A percentile compares a stretch with the other conserved stretches of the same genome.
phyloP scores from a whole-genome alignment of 2,113 vertebrate species.

The Pygoscelis antarcticus region DNA sequence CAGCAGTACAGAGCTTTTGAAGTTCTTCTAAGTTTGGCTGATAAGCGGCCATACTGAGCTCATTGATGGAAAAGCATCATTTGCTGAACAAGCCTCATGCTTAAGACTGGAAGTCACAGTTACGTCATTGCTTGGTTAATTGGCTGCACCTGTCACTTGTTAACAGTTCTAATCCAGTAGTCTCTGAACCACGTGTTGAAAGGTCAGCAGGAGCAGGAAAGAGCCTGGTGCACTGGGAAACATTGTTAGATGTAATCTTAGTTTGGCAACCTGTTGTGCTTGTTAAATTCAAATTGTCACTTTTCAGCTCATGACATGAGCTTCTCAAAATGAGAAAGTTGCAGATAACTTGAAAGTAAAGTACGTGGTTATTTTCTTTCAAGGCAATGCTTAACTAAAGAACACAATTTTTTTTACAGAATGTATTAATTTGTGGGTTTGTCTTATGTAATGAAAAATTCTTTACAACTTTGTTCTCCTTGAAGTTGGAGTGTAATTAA shows the following conservation, averaged over 20 bases:
- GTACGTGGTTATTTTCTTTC: background rate
- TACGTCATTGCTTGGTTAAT: slow-evolving; percentile 75
- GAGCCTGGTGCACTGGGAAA: slow-evolving; percentile 39
- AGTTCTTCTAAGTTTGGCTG: slow-evolving; percentile 48
- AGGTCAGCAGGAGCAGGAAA: slow-evolving; percentile 74
- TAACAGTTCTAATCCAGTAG: slow-evolving; percentile 77
- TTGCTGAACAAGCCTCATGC: slow-evolving; percentile 34
- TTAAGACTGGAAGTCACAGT: slow-evolving; percentile 65
- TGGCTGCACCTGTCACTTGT: slow-evolving; percentile 85
- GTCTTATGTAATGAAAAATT: background rate
- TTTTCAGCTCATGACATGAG: background rate
- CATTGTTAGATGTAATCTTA: slow-evolving; percentile 74
- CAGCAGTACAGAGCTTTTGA: slow-evolving; percentile 65
- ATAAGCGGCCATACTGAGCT: slow-evolving; percentile 72
- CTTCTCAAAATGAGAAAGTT: background rate
- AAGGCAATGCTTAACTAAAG: background rate
- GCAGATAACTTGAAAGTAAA: background rate
- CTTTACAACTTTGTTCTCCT: background rate
- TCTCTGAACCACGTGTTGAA: slow-evolving; percentile 65
- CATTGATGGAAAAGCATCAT: slow-evolving; percentile 57
- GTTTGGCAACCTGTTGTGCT: slow-evolving; percentile 67
- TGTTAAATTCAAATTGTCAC: slow-evolving; percentile 71
- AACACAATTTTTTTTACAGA: background rate
- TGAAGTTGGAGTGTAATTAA: background rate
- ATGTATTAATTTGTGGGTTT: background rate